Evolutionary conservation across 2,797 vertebrate genomes (phyloP).

Genomic region (Halcyon chelicuti): DNA sequence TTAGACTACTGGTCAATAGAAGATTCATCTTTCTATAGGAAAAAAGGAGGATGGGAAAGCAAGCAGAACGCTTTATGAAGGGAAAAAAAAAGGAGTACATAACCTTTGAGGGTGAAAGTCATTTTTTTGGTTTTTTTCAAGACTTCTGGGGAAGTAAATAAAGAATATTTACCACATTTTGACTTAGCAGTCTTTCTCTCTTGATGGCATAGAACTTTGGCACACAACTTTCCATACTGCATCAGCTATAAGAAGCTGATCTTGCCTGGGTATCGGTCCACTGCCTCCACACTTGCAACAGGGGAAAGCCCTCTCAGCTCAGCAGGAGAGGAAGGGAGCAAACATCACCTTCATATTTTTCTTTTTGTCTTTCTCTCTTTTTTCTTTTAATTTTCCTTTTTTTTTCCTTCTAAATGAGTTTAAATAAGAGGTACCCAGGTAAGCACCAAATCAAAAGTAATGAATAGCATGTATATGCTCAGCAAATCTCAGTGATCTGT

Average conservation of each 20-base stretch:
- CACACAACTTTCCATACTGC: background rate
- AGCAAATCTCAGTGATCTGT: background rate
- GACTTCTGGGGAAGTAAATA: background rate
- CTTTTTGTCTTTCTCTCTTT: background rate
- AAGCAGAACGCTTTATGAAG: background rate
- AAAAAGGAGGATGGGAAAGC: background rate
- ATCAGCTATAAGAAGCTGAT: background rate
- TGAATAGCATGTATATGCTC: background rate
- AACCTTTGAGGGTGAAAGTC: background rate
- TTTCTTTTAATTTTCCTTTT: no score
- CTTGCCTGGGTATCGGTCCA: background rate
- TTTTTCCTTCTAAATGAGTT: background rate
- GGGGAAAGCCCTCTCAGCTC: background rate
- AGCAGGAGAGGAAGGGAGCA: background rate
- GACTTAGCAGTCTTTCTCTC: background rate
- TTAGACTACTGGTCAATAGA: background rate
- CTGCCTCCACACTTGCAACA: background rate
- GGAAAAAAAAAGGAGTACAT: background rate
- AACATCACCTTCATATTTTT: background rate
- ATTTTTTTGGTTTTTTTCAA: background rate
- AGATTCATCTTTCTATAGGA: background rate
- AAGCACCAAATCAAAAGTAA: background rate
- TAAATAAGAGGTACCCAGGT: background rate
- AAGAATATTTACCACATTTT: background rate
- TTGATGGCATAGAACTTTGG: background rate